Base-by-base conservation (phyloP, 2,888 invertebrate species). In the Ecdyonurus torrentis region DNA sequence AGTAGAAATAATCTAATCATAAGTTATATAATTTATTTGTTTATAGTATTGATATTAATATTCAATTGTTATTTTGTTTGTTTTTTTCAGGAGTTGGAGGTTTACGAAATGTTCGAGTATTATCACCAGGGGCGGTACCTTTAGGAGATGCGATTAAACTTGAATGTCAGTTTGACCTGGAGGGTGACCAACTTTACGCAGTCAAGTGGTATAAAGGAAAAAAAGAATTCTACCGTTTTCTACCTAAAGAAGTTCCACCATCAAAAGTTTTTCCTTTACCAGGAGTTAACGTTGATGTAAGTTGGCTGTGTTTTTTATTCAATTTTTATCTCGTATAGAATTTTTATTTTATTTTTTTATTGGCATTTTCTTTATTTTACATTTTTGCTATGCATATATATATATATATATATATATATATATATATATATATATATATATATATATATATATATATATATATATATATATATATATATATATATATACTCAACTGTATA, bases 201-300 rank as follows among this genome's bases (percentile, higher is more conserved):
- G 86, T 89, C 67, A 89, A 89, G 75, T 89, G 89, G 89, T 89
- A 89, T 77, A 82, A 87, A 69, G 87, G 87, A 5, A 72, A 79
- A n/a, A 80, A 84, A 67, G 89, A 89, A 73, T 89, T 89, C 79
- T 89, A 85, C 77, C 80, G 89, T 72, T 89, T 82, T 72, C 83
- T 89, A 67, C 89, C 89, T 2, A 88, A 89, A 72, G 89, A 89
- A 73, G 75, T 85, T 67, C 89, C 88, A 2, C 84, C 85, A 69
- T 86, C 85, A 22, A 81, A 83, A 68, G 84, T 86, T 23, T 89
- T 89, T 71, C 83, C 85, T 1, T 75, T 84, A 61, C 82, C 84
- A 7, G 85, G 84, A 63, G 78, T 81, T 62, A 83, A 83, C 74
- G 86, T 89, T 60, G 86, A 88, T 74, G 89, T 89, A 76, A 85